phyloP scores from a whole-genome alignment of 2,797 vertebrate genomes.

The Chaetodon trifasciatus region DNA sequence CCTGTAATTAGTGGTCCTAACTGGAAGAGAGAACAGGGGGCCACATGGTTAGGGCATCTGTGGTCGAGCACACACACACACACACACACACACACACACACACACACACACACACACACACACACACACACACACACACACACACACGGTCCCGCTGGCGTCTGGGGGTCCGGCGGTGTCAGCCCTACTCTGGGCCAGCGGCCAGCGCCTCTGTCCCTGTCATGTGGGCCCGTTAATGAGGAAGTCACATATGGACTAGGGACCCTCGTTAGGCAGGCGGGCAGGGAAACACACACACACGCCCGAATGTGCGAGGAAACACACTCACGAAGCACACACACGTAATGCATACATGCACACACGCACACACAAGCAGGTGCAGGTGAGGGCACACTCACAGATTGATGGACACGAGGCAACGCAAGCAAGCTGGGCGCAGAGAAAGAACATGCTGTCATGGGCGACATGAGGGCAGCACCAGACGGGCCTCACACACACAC shows the following conservation, averaged over 20 bases:
- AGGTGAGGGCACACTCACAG: constrained; percentile 65
- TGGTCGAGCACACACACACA: constrained; percentile 57
- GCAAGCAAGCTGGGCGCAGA: constrained; percentile 68
- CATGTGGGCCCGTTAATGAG: constrained; percentile 86
- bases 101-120: constrained; percentile 50
- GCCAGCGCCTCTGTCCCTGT: constrained; percentile 83
- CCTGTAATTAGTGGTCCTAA: constrained; percentile 83
- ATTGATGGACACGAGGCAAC: constrained; percentile 67
- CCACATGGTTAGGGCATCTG: constrained; percentile 84
- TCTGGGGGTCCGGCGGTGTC: constrained; percentile 78
- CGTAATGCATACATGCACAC: constrained; percentile 26
- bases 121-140: constrained; percentile 50
- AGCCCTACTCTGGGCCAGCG: constrained; percentile 76
- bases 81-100: constrained; percentile 50
- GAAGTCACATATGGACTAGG: constrained; percentile 86
- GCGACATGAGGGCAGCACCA: constrained; percentile 74
- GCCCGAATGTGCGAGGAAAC: constrained; percentile 34
- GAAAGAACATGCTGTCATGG: constrained; percentile 81
- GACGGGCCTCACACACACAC: constrained; percentile 60
- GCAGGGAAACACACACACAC: constrained; percentile 39
- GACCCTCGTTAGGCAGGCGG: constrained; percentile 85
- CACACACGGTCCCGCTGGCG: constrained; percentile 61
- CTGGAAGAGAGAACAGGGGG: constrained; percentile 79
- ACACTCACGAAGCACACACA: constrained; percentile 25
- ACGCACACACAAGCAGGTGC: constrained; percentile 68